These are phyloP conservation scores for Drosophila multiciliata DNA, from an alignment of 2,888 invertebrate species.

Conservation along the genomic window DNA sequence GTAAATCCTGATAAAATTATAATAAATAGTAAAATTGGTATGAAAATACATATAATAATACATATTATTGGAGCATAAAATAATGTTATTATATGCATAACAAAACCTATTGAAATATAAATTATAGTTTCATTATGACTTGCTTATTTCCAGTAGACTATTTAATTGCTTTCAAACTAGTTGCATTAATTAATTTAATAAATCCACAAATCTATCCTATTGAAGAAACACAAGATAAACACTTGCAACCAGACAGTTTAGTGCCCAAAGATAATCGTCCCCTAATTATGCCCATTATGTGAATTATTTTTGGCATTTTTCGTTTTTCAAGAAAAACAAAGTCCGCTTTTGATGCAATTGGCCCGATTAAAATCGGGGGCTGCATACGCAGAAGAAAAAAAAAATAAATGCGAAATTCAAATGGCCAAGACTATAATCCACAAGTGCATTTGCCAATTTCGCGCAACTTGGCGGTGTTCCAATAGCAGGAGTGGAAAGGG, in stretches of 20 bases:
- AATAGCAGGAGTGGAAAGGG: conserved; percentile 22
- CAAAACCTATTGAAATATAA: no score
- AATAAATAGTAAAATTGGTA: not conserved
- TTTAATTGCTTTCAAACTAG: not conserved
- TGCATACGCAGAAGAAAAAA: conserved; percentile 12
- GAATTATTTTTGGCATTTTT: conserved; percentile 2
- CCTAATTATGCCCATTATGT: conserved; percentile 7
- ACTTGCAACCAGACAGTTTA: not conserved
- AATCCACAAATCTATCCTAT: not conserved
- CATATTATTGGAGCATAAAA: no score
- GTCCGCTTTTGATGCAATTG: conserved; percentile 42
- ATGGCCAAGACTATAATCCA: conserved; percentile 35
- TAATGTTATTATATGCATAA: no score
- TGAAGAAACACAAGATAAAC: not conserved
- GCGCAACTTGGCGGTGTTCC: conserved; percentile 54
- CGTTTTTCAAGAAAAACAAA: conserved; percentile 13
- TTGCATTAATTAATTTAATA: not conserved
- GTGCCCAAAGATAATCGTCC: not conserved
- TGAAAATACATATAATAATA: no score
- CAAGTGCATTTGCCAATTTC: conserved; percentile 58
- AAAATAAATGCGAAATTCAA: conserved; percentile 5
- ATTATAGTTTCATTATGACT: no score
- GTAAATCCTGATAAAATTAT: not conserved
- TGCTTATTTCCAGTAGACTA: no score
- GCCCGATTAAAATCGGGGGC: conserved; percentile 35